Percentiles rank a stretch among this genome's conserved stretches.
Evolutionary conservation across 2,888 invertebrate species (phyloP).

Genomic region (Phyto melanocephala): DNA sequence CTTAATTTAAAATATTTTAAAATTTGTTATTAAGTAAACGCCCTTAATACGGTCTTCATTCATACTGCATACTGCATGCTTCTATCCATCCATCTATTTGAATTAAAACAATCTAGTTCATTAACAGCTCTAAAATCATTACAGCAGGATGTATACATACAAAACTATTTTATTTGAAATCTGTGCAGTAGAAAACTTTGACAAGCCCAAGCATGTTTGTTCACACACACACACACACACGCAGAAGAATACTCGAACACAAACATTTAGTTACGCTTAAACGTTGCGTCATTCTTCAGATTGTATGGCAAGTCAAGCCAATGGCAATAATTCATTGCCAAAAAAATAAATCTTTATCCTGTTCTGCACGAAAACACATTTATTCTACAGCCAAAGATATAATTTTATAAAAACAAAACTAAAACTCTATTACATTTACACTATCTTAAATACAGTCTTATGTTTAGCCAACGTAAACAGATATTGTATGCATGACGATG

Average conservation of each 20-base stretch:
- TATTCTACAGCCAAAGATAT: slow-evolving; percentile 41
- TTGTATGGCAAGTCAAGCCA: slow-evolving; percentile 46
- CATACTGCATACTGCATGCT: too few relatives aligned
- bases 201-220: neutral
- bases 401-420: slow-evolving; percentile 25
- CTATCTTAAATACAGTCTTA: too few relatives aligned
- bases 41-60: too few relatives aligned
- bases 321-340: slow-evolving; percentile 60
- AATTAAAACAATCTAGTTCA: slow-evolving; percentile 24
- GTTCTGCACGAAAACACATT: slow-evolving; percentile 59
- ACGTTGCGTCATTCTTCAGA: neutral
- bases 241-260: too few relatives aligned
- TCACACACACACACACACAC: neutral
- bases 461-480: neutral
- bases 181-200: neutral
- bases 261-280: neutral
- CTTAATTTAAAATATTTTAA: too few relatives aligned
- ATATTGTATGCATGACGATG: too few relatives aligned
- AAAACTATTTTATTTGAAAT: slow-evolving; percentile 11
- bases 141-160: neutral
- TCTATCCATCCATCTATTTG: too few relatives aligned
- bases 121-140: slow-evolving; percentile 24
- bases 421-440: neutral
- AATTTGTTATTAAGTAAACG: too few relatives aligned
- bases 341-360: slow-evolving; percentile 63